Conservation (phyloP, 1,140 invertebrate genomes). For the Phocides pigmalion region DNA sequence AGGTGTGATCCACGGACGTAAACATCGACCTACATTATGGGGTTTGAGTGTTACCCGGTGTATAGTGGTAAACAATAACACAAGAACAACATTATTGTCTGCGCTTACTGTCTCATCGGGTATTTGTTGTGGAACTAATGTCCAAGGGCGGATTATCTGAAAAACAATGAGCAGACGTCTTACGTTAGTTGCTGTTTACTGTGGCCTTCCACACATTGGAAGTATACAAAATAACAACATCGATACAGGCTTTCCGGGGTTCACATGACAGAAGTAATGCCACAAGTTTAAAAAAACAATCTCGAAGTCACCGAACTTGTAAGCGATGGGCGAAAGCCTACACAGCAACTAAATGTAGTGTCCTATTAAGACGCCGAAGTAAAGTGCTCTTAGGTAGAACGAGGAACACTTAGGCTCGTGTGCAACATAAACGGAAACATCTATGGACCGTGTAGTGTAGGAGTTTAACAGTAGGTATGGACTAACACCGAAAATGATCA, state of each 20-base stretch:
- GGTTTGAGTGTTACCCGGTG: constrained; percentile 62
- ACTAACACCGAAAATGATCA: constrained; percentile 30
- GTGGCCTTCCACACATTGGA: constrained; percentile 46
- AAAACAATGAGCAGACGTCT: constrained; percentile 79
- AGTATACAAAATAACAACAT: constrained; percentile 7
- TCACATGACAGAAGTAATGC: constrained; percentile 14
- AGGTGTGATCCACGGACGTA: constrained; percentile 52
- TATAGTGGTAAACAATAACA: constrained; percentile 75
- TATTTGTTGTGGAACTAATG: constrained; percentile 80
- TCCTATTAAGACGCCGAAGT: constrained; percentile 30
- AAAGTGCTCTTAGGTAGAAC: constrained; percentile 23
- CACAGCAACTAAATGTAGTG: constrained; percentile 58
- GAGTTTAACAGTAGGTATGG: neutral
- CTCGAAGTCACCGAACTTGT: constrained; percentile 24
- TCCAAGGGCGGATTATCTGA: constrained; percentile 82
- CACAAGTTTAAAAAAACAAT: constrained; percentile 22
- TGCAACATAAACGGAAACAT: constrained; percentile 17
- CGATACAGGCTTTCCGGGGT: neutral
- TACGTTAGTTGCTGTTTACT: constrained; percentile 65
- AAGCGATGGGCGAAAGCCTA: constrained; percentile 48
- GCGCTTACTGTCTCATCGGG: constrained; percentile 82
- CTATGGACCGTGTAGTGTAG: constrained; percentile 27
- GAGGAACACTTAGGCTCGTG: constrained; percentile 21
- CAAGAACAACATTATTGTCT: constrained; percentile 74
- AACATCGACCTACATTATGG: constrained; percentile 47